Evolutionary conservation across 2,888 invertebrate species (phyloP).

Genomic region (Zootermopsis nevadensis): DNA sequence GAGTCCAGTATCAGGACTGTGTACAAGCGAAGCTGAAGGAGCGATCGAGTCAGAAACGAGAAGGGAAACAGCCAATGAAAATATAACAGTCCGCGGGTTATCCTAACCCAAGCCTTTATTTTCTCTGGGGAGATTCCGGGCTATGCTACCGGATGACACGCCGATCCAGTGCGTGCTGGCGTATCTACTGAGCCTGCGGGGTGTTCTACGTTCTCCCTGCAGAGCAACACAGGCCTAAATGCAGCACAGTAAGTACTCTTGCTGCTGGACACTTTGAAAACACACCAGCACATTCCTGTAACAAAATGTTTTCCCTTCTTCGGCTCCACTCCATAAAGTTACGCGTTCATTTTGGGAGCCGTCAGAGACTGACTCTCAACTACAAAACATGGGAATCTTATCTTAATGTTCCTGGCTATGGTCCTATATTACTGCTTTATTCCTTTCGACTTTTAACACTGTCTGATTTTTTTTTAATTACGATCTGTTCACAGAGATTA

Average conservation of each 20-base stretch:
- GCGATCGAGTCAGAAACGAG: constrained; percentile 8
- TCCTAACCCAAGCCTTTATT: constrained; percentile 1
- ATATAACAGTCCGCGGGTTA: constrained; percentile 39
- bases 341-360: too few species aligned
- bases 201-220: background rate
- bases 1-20: background rate
- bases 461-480: too few species aligned
- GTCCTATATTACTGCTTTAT: too few species aligned
- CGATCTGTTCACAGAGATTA: too few species aligned
- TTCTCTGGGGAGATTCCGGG: constrained; percentile 40
- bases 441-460: too few species aligned
- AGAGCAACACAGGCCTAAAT: constrained; percentile 26
- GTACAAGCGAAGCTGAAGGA: background rate
- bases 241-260: background rate
- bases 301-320: too few species aligned
- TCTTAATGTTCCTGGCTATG: too few species aligned
- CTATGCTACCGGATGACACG: constrained; percentile 10
- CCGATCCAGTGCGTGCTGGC: background rate
- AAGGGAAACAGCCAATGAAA: constrained; percentile 38
- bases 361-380: too few species aligned
- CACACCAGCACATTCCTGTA: too few species aligned
- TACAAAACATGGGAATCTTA: too few species aligned
- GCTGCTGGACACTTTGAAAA: too few species aligned
- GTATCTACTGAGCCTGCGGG: constrained; percentile 37
- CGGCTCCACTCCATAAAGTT: too few species aligned